Evolutionary conservation across 2,888 invertebrate genomes (phyloP).

Genomic region (Prosopocoilus inquinatus): DNA sequence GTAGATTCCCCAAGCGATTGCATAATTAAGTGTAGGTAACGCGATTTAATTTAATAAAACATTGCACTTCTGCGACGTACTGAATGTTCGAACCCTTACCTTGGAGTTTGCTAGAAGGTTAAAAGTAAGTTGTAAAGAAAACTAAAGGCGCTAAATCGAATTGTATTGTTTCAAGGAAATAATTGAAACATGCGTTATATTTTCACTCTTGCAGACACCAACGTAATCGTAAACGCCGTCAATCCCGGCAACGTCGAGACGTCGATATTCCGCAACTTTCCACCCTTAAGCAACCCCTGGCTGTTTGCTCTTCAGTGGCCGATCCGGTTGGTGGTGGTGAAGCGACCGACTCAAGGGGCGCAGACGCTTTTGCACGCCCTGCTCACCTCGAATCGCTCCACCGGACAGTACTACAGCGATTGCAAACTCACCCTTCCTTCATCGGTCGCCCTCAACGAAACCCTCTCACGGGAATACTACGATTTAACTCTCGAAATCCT

Average conservation of each 20-base stretch:
- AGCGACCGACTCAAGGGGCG: constrained; percentile 48
- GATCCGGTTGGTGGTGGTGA: constrained; percentile 44
- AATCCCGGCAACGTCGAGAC: constrained; percentile 53
- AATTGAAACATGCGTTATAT: neutral
- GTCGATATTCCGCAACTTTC: constrained; percentile 46
- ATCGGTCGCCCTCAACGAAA: constrained; percentile 38
- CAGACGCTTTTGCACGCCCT: constrained; percentile 48
- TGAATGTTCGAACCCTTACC: too few species aligned
- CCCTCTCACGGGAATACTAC: constrained; percentile 41
- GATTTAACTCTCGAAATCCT: constrained; percentile 41
- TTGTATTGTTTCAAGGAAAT: neutral
- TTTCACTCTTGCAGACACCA: constrained; percentile 40
- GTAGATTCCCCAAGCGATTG: too few species aligned
- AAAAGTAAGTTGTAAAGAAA: too few species aligned
- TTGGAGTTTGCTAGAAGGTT: too few species aligned
- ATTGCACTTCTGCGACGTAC: too few species aligned
- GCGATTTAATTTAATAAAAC: too few species aligned
- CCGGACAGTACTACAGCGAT: constrained; percentile 46
- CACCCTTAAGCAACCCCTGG: constrained; percentile 41
- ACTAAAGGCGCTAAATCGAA: too few species aligned
- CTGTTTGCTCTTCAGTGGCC: constrained; percentile 48
- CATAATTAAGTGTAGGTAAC: too few species aligned
- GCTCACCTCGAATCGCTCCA: constrained; percentile 43
- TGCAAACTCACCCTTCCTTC: constrained; percentile 43
- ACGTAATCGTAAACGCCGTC: constrained; percentile 47